Evolutionary conservation across 2,797 vertebrate genomes (phyloP).

Genomic region (Phataginus tetradactyla): DNA sequence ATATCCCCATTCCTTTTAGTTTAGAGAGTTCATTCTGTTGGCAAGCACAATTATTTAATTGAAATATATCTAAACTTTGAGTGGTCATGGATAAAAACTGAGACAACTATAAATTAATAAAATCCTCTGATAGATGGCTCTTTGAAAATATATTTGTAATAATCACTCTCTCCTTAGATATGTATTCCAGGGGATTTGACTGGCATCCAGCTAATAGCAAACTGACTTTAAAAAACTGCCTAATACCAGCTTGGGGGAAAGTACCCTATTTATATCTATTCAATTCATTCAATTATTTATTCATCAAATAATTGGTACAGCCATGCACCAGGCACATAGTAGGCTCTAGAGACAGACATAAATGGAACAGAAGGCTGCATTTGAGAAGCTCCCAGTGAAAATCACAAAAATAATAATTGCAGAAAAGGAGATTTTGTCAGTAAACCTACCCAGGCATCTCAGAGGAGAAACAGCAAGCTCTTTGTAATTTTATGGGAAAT

Average conservation of each 20-base stretch:
- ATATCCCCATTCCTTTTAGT: neutral
- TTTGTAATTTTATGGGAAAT: slow-evolving; percentile 16
- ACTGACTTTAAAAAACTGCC: slow-evolving; percentile 28
- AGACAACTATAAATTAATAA: slow-evolving; percentile 54
- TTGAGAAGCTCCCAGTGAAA: neutral
- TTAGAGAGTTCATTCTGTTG: slow-evolving; percentile 16
- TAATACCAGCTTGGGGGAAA: neutral
- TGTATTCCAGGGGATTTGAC: neutral
- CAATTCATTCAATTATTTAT: slow-evolving; percentile 27
- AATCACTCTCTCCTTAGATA: neutral
- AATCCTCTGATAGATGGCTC: neutral
- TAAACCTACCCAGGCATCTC: neutral
- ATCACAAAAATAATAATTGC: neutral
- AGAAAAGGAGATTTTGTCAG: slow-evolving; percentile 9
- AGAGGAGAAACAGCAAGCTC: neutral
- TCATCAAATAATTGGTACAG: neutral
- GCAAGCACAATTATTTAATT: slow-evolving; percentile 28
- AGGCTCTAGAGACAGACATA: neutral
- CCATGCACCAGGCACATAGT: neutral
- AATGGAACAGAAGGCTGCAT: neutral
- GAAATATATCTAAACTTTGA: slow-evolving; percentile 57
- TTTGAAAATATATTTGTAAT: slow-evolving; percentile 44
- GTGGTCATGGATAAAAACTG: neutral
- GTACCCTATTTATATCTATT: neutral
- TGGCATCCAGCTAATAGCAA: neutral